A percentile compares a stretch with the other conserved stretches of the same genome.
phyloP scores from a whole-genome alignment of 2,113 vertebrate genomes.

The Silurus glanis region DNA sequence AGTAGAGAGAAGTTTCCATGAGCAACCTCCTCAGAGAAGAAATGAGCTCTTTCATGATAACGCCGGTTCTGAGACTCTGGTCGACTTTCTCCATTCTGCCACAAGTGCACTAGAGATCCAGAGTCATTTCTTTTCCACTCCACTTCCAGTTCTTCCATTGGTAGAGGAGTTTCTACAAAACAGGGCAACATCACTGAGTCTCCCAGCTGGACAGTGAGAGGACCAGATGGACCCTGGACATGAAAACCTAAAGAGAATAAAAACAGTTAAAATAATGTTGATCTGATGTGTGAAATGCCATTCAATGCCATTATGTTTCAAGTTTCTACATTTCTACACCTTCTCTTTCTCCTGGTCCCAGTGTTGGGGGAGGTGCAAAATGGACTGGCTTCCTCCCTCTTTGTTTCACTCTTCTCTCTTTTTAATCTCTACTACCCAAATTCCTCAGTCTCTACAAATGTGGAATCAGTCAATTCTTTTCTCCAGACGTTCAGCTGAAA shows the following conservation, averaged over 20 bases:
- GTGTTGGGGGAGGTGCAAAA: no score
- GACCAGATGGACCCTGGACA: not conserved
- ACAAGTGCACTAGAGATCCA: conserved; percentile 29
- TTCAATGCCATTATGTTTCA: no score
- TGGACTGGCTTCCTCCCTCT: no score
- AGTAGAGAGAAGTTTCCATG: conserved; percentile 36
- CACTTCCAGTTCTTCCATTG: not conserved
- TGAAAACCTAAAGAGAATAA: not conserved
- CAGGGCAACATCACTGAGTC: conserved; percentile 36
- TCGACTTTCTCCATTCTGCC: conserved; percentile 17
- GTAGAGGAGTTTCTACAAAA: conserved; percentile 20
- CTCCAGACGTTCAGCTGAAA: no score
- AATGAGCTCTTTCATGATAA: conserved; percentile 12
- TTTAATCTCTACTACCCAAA: no score
- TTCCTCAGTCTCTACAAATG: no score
- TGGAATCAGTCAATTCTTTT: no score
- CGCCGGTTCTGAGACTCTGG: conserved; percentile 13
- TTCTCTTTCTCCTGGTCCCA: no score
- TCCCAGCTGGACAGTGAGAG: conserved; percentile 3
- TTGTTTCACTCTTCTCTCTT: no score
- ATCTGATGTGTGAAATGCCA: no score
- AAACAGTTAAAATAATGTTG: not conserved
- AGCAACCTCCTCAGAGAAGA: not conserved
- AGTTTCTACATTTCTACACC: no score
- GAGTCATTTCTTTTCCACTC: conserved; percentile 22